A percentile compares a stretch with the other conserved stretches of the same genome.
phyloP scores from a whole-genome alignment of 1,140 invertebrate species.

The Cataglyphis hispanica region DNA sequence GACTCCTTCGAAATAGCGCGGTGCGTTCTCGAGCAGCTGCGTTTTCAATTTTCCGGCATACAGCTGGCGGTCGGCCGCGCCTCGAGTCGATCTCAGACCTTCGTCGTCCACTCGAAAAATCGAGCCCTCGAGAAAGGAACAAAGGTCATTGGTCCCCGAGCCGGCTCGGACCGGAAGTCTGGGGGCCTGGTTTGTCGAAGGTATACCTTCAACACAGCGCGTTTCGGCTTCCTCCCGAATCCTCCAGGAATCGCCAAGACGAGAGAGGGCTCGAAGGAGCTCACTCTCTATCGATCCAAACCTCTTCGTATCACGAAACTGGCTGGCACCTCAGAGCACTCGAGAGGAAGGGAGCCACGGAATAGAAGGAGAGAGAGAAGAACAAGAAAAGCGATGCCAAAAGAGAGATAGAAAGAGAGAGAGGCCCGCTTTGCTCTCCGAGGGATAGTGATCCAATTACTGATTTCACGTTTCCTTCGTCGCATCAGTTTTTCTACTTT shows the following conservation, averaged over 20 bases:
- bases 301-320: conserved; percentile 76
- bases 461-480: conserved; percentile 52
- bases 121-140: conserved; percentile 67
- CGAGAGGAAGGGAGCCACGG: conserved; percentile 13
- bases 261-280: conserved; percentile 69
- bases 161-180: conserved; percentile 40
- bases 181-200: conserved; percentile 16
- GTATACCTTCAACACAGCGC: conserved; percentile 30
- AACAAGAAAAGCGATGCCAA: background rate
- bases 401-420: conserved; percentile 1
- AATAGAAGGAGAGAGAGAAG: background rate
- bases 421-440: conserved; percentile 48
- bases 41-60: conserved; percentile 72
- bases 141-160: conserved; percentile 65
- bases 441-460: conserved; percentile 48
- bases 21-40: conserved; percentile 64
- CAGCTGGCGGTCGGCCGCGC: conserved; percentile 66
- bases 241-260: conserved; percentile 70
- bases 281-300: conserved; percentile 74
- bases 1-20: conserved; percentile 46
- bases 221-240: conserved; percentile 64
- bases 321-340: conserved; percentile 74
- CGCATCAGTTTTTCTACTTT: conserved; percentile 27
- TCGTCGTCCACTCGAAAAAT: conserved; percentile 69
- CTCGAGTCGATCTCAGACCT: conserved; percentile 54